Conservation (phyloP, 2,888 invertebrate genomes). For the Drosophila borborema region DNA sequence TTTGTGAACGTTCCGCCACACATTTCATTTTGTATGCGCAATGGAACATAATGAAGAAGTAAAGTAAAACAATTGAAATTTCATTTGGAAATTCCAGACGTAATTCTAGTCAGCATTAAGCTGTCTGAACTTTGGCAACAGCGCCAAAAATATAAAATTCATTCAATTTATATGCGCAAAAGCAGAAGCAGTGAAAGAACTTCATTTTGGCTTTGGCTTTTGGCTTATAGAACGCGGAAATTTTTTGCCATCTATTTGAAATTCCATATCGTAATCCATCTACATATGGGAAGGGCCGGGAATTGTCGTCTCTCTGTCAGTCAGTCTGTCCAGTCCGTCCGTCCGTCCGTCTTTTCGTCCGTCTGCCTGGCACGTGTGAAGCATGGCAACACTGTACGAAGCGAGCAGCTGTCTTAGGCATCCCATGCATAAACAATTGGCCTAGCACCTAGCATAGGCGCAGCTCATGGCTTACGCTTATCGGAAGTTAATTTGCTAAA, state of each 20-base stretch:
- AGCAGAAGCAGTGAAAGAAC: constrained; percentile 12
- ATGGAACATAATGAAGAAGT: not conserved
- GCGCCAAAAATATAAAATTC: not conserved
- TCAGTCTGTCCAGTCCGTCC: constrained; percentile 15
- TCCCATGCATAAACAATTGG: constrained; percentile 61
- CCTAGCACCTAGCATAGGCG: constrained; percentile 5
- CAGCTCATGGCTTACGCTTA: constrained; percentile 25
- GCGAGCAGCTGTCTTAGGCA: constrained; percentile 11
- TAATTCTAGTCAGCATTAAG: not conserved
- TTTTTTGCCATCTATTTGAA: constrained; percentile 42
- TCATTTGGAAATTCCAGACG: constrained; percentile 1
- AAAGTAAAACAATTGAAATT: constrained; percentile 8
- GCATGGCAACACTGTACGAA: constrained; percentile 60
- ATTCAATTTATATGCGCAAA: not conserved
- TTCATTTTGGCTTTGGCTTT: constrained; percentile 7
- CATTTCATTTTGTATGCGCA: constrained; percentile 1
- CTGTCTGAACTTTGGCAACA: constrained; percentile 26
- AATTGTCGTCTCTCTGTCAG: not conserved
- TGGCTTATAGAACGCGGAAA: constrained; percentile 42
- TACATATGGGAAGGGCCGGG: constrained; percentile 19
- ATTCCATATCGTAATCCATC: constrained; percentile 42
- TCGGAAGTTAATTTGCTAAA: constrained; percentile 70
- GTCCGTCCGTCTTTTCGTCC: not conserved
- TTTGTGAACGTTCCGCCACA: constrained; percentile 10
- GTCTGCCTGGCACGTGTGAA: constrained; percentile 55